A percentile compares a stretch with the other conserved stretches of the same genome.
These are phyloP conservation scores for Hassar affinis DNA, from an alignment of 2,113 vertebrate species.

Conservation along the genomic window DNA sequence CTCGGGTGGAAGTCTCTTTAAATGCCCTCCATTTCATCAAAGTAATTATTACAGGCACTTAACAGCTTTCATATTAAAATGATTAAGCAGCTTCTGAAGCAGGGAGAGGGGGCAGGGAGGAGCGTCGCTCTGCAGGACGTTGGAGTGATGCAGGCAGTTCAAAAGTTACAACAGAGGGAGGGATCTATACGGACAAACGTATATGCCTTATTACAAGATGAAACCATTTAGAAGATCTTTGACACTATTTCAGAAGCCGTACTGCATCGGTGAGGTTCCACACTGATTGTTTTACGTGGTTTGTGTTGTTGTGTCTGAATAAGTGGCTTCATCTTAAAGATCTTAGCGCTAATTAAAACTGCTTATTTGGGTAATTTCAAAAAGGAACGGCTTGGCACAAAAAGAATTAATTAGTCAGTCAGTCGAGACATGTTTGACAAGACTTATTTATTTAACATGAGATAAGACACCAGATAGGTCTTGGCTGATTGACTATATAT, in stretches of 20 bases:
- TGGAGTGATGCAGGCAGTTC: constrained; percentile 56
- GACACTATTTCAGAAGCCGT: neutral
- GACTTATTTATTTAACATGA: too few relatives aligned
- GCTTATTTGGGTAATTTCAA: too few relatives aligned
- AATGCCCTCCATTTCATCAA: constrained; percentile 71
- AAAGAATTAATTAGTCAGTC: neutral
- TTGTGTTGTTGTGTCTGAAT: too few relatives aligned
- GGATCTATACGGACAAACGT: constrained; percentile 52
- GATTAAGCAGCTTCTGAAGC: constrained; percentile 73
- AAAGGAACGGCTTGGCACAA: neutral
- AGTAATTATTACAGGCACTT: constrained; percentile 74
- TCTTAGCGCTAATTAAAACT: too few relatives aligned
- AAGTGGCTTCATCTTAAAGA: neutral
- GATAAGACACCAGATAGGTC: neutral
- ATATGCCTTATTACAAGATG: neutral
- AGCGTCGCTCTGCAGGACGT: constrained; percentile 62
- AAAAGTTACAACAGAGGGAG: constrained; percentile 58
- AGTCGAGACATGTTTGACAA: neutral
- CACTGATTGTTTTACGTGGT: neutral
- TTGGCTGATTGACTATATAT: neutral
- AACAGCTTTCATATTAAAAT: constrained; percentile 77
- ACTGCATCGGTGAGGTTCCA: neutral
- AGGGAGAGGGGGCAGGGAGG: constrained; percentile 58
- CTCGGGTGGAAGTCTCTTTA: constrained; percentile 59
- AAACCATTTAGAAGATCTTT: neutral